Conservation (phyloP, 2,888 invertebrate species). For the Heliconius cydno region DNA sequence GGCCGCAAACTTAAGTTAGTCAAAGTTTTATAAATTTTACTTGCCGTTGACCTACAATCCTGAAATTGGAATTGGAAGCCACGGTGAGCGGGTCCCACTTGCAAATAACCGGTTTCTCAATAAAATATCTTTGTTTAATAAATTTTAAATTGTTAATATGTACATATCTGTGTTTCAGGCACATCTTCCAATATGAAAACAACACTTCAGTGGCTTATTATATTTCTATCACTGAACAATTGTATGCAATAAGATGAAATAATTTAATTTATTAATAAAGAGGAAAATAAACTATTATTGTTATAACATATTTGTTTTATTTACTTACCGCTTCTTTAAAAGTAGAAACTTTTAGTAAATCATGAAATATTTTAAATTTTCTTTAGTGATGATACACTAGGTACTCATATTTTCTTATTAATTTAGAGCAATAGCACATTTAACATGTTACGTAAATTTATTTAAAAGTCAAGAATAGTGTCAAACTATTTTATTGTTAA, state of each 20-base stretch:
- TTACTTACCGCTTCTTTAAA: background rate
- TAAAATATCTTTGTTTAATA: background rate
- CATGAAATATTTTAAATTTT: background rate
- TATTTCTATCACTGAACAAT: background rate
- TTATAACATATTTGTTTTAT: slow-evolving; percentile 26
- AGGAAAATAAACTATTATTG: slow-evolving; percentile 29
- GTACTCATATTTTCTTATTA: too few species aligned
- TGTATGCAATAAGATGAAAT: slow-evolving; percentile 17
- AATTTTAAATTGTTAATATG: background rate
- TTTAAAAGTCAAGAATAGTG: too few species aligned
- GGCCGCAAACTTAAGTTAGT: too few species aligned
- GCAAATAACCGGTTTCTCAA: background rate
- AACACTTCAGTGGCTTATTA: slow-evolving; percentile 3
- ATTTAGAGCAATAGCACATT: too few species aligned
- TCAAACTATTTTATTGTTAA: too few species aligned
- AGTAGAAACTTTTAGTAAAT: background rate
- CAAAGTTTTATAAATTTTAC: too few species aligned
- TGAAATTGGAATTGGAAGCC: too few species aligned
- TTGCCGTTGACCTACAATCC: too few species aligned
- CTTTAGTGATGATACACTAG: background rate
- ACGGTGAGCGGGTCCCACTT: too few species aligned
- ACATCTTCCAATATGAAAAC: slow-evolving; percentile 3
- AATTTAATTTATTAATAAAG: slow-evolving; percentile 19
- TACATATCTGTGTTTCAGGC: background rate
- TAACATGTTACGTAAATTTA: too few species aligned